Base-by-base conservation (phyloP, 2,113 vertebrate genomes). In the Ophthalmolycus amberensis region DNA sequence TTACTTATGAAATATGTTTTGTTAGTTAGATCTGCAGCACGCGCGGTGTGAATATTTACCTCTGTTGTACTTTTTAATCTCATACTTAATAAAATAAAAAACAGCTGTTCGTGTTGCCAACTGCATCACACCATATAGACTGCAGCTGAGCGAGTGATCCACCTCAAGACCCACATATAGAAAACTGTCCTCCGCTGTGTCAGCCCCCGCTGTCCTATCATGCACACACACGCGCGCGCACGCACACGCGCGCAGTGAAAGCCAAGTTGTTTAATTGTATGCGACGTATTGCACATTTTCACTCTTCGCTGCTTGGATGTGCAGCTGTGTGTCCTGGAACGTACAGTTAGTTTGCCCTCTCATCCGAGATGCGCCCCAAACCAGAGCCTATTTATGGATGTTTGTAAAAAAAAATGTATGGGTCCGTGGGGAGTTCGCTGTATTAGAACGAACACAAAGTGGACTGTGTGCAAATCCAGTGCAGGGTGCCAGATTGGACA, bases 1-100 rank as follows among this genome's bases (percentile, higher is more conserved):
- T 97, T 95, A 84, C 96, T 90, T 34, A 90, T 86, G 64, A 58
- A 50, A 73, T 56, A 20, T 75, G 95, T 79, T 96, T 95, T 34
- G 94, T 95, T 90, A 95, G 94, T 48, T 75, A 10, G 37, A 79
- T 42, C 25, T 63, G 71, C 60, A 66, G 68, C 69, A 80, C 77
- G 70, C 42, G 65, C 7, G 22, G 37, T 18, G 5, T 46, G 27
- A 66, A 48, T 64, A 18, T 77, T 60, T 1, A 20, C 32, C 16
- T 32, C 50, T 40, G 54, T 6, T 54, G 11, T 9, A 12, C 38
- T 27, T 63, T 64, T 63, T 15, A n/a, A 59, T 48, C 40, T 67
- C 70, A 20, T 20, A 50, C n/a, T 54, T 65, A 14, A 22, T 7
- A 48, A 62, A 54, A 25, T 9, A 9, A 62, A 8, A 11, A 62